These are phyloP conservation scores for Motacilla tschutschensis DNA, from an alignment of 2,113 vertebrate species.

Conservation along the genomic window DNA sequence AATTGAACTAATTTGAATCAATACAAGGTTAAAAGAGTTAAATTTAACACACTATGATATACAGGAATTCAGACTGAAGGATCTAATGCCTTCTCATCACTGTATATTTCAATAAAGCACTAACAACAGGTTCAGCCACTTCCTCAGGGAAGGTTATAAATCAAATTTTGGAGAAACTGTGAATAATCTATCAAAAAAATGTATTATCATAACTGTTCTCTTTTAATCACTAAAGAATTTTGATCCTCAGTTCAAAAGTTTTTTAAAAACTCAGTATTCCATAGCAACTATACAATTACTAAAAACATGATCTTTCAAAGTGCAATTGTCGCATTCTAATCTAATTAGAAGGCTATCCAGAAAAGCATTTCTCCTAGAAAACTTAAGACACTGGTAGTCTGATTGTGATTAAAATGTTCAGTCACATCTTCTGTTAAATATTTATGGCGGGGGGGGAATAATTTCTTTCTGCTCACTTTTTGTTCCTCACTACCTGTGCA, in stretches of 20 bases:
- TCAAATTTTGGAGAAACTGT: neutral
- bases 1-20: neutral
- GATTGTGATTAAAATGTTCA: neutral
- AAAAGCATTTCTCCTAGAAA: neutral
- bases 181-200: neutral
- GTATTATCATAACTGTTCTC: neutral
- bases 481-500: neutral
- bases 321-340: neutral
- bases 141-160: neutral
- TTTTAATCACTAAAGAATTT: neutral
- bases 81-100: neutral
- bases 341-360: neutral
- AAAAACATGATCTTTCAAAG: neutral
- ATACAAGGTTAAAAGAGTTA: neutral
- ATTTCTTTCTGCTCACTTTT: neutral
- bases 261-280: neutral
- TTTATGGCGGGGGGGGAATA: accelerated
- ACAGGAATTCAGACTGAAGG: neutral
- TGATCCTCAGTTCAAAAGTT: neutral
- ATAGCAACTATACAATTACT: neutral
- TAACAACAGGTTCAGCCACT: neutral
- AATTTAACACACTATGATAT: neutral
- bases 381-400: neutral
- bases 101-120: neutral
- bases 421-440: neutral